Percentiles rank a stretch among this genome's conserved stretches.
phyloP scores from a whole-genome alignment of 2,113 vertebrate species.

The Gavia stellata region DNA sequence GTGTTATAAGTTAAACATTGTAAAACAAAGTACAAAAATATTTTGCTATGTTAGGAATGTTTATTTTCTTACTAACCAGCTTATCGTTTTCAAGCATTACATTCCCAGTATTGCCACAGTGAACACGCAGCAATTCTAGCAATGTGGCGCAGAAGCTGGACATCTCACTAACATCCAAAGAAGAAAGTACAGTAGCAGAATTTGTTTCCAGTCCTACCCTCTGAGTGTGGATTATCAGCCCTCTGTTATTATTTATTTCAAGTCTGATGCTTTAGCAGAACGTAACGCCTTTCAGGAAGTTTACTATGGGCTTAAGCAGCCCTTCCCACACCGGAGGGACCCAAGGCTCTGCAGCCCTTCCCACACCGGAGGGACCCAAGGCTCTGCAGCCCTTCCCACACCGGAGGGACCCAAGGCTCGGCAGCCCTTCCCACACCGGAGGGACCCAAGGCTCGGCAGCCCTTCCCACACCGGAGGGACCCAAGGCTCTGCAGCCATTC shows the following conservation, averaged over 20 bases:
- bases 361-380: rapidly evolving
- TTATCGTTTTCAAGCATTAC: background rate
- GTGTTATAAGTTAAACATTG: background rate
- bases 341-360: rapidly evolving
- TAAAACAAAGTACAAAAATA: background rate
- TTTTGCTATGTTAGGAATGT: background rate
- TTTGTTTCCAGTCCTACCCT: background rate
- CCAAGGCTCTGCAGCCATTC: rapidly evolving
- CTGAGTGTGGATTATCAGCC: rapidly evolving
- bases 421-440: background rate
- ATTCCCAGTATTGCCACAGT: rapidly evolving
- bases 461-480: background rate
- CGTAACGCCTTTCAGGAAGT: background rate
- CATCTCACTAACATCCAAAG: rapidly evolving
- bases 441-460: rapidly evolving
- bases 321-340: background rate
- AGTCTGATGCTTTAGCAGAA: background rate
- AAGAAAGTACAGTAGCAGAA: rapidly evolving
- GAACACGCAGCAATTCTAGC: background rate
- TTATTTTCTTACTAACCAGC: background rate
- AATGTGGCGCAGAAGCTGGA: rapidly evolving
- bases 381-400: background rate
- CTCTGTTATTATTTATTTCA: rapidly evolving
- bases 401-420: rapidly evolving
- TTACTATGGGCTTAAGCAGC: rapidly evolving